Evolutionary conservation across 2,797 vertebrate species (phyloP).

Genomic region (Dipus sagitta): DNA sequence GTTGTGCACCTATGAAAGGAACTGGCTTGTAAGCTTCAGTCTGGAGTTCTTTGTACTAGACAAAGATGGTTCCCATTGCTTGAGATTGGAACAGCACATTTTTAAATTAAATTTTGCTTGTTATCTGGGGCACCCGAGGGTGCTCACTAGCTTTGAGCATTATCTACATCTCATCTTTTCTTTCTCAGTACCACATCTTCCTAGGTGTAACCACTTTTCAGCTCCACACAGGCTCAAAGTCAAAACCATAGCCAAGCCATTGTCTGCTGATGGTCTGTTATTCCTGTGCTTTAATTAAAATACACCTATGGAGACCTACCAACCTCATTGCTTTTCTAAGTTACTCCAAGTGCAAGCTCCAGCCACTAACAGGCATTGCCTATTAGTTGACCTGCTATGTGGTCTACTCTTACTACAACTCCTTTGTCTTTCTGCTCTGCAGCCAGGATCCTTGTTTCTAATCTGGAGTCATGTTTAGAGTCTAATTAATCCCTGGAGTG

Average conservation of each 20-base stretch:
- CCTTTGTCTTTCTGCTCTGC: constrained; percentile 64
- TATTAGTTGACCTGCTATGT: constrained; percentile 64
- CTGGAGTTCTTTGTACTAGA: neutral
- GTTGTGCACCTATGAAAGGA: neutral
- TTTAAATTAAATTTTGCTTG: neutral
- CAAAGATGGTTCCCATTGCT: neutral
- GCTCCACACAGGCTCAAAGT: constrained; percentile 21
- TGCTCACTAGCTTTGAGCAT: neutral
- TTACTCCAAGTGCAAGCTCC: constrained; percentile 23
- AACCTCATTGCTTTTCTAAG: constrained; percentile 56
- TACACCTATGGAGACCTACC: constrained; percentile 57
- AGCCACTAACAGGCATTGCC: constrained; percentile 54
- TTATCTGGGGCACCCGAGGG: constrained; percentile 34
- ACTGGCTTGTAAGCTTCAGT: neutral
- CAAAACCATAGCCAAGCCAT: neutral
- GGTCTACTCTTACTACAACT: neutral
- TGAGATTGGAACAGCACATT: neutral
- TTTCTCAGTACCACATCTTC: neutral
- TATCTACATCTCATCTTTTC: neutral
- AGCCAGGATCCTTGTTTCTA: constrained; percentile 68
- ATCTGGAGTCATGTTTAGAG: constrained; percentile 78
- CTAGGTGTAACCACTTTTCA: neutral
- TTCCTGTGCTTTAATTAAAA: constrained; percentile 70
- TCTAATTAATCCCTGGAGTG: constrained; percentile 85
- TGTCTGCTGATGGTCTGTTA: constrained; percentile 13